Conservation (phyloP, 2,797 vertebrate genomes). For the Pseudotriccus pelzelni region DNA sequence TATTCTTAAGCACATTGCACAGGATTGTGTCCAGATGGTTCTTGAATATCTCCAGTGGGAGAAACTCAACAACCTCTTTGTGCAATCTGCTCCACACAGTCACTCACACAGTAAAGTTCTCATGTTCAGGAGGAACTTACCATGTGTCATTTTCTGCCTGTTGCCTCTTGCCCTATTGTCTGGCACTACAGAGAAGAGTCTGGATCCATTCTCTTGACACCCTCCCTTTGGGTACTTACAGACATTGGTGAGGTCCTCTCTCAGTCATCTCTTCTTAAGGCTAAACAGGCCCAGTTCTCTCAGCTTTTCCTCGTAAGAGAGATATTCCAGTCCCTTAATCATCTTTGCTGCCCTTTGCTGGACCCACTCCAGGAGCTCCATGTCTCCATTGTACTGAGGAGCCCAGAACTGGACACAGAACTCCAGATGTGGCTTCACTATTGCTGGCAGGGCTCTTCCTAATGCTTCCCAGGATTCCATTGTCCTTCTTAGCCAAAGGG, state of each 20-base stretch:
- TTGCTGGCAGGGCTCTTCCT: background rate
- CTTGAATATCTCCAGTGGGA: background rate
- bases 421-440: background rate
- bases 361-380: background rate
- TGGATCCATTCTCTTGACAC: background rate
- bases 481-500: background rate
- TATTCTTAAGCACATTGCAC: background rate
- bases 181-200: background rate
- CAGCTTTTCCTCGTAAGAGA: background rate
- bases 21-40: background rate
- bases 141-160: background rate
- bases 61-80: background rate
- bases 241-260: background rate
- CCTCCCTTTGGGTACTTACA: background rate
- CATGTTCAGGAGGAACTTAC: background rate
- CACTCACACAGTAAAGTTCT: background rate
- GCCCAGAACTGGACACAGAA: background rate
- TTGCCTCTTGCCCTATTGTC: background rate
- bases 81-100: background rate
- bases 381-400: background rate
- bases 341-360: background rate
- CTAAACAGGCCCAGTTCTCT: background rate
- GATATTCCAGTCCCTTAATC: background rate
- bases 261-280: background rate
- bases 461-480: background rate